A percentile compares a stretch with the other conserved stretches of the same genome.
phyloP scores from a whole-genome alignment of 2,113 vertebrate genomes.

The Gambusia affinis region DNA sequence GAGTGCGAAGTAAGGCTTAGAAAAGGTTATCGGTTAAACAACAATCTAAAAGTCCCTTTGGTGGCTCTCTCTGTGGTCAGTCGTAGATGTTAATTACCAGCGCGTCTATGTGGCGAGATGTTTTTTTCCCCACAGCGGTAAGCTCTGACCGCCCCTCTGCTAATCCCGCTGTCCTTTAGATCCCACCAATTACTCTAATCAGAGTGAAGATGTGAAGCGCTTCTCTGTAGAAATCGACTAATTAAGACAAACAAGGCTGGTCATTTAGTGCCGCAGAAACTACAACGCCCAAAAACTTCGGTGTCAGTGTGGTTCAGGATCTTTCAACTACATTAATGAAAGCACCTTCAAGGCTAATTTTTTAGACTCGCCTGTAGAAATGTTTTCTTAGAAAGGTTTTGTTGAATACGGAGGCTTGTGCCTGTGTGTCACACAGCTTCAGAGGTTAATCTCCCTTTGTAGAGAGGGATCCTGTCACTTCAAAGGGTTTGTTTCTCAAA shows the following conservation, averaged over 20 bases:
- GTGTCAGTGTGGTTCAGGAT: not conserved
- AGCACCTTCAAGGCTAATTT: slow-evolving; percentile 13
- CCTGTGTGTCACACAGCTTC: slow-evolving; percentile 28
- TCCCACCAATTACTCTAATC: slow-evolving; percentile 81
- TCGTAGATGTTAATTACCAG: slow-evolving; percentile 70
- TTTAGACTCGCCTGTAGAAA: slow-evolving; percentile 26
- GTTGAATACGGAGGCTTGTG: slow-evolving; percentile 4
- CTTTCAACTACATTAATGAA: not conserved
- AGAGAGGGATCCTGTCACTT: slow-evolving; percentile 15
- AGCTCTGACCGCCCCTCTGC: slow-evolving; percentile 66
- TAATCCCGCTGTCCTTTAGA: slow-evolving; percentile 72
- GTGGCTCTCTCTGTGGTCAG: slow-evolving; percentile 66
- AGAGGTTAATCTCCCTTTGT: slow-evolving; percentile 59
- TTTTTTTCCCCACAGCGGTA: slow-evolving; percentile 73
- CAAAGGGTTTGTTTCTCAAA: slow-evolving; percentile 21
- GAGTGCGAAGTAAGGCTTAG: slow-evolving; percentile 11
- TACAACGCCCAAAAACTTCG: slow-evolving; percentile 16
- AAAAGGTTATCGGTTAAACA: slow-evolving; percentile 53
- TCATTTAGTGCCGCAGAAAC: slow-evolving; percentile 42
- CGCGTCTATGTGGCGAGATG: slow-evolving; percentile 72
- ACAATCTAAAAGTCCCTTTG: slow-evolving; percentile 47
- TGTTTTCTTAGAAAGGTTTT: slow-evolving; percentile 14
- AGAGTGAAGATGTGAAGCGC: slow-evolving; percentile 61
- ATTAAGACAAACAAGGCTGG: slow-evolving; percentile 69
- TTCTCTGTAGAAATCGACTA: slow-evolving; percentile 70